phyloP scores from a whole-genome alignment of 92 coral and sea anemone genomes.

The Epizoanthus illoricatus region DNA sequence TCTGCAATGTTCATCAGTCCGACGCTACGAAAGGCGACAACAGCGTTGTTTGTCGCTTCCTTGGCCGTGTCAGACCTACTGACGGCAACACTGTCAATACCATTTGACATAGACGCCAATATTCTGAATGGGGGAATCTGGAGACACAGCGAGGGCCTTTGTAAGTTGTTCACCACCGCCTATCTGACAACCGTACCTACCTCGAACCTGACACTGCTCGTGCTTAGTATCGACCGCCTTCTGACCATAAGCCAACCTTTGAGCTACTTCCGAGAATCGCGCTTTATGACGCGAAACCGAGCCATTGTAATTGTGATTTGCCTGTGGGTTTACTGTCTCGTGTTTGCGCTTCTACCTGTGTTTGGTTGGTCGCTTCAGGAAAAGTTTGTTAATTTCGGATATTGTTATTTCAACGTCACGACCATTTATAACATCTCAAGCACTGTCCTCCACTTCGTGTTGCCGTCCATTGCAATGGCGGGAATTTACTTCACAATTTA shows the following conservation, averaged over 20 bases:
- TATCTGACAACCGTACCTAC: constrained; percentile 46
- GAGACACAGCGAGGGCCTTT: constrained; percentile 35
- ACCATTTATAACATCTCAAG: constrained; percentile 38
- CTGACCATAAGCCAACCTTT: constrained; percentile 35
- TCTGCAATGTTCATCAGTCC: constrained; percentile 37
- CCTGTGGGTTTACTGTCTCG: constrained; percentile 41
- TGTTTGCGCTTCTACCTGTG: constrained; percentile 31
- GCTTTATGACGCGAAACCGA: constrained; percentile 22
- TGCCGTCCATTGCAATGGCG: constrained; percentile 60
- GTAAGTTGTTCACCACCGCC: constrained; percentile 39
- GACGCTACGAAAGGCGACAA: constrained; percentile 44
- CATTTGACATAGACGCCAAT: constrained; percentile 38
- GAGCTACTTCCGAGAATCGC: constrained; percentile 41
- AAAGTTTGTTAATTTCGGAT: constrained; percentile 12
- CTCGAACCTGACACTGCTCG: constrained; percentile 43
- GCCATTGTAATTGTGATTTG: constrained; percentile 1
- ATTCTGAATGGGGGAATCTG: constrained; percentile 33
- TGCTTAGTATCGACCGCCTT: constrained; percentile 50
- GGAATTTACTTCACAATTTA: constrained; percentile 57
- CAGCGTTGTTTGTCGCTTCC: constrained; percentile 46
- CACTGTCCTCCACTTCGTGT: constrained; percentile 54
- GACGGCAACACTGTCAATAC: constrained; percentile 44
- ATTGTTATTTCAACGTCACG: constrained; percentile 50
- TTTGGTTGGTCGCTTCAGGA: constrained; percentile 35
- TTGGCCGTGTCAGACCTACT: constrained; percentile 48